Evolutionary conservation across 2,113 vertebrate species (phyloP), one percentile per base, ranked within the genome.

Genomic region (Pelodiscus sinensis): DNA sequence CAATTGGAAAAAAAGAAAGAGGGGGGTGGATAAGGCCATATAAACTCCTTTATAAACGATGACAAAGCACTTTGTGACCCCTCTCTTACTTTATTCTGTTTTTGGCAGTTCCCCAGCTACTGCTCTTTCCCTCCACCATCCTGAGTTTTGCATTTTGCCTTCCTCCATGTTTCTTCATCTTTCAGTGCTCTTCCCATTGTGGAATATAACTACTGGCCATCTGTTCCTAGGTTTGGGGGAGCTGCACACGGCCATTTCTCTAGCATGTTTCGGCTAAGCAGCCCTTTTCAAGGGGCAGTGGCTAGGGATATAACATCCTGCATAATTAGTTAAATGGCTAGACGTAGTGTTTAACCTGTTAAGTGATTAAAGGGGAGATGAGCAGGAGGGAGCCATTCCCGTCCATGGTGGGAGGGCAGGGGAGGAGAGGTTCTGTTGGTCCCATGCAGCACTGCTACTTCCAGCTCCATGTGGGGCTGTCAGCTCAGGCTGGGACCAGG

Each of bases 21-120:
- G 52, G 58, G 12, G 58, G 58, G 25, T 29, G 12, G 12, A 62
- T 29, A 13, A 62, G 91, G 94, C 92, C 96, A 97, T 96, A 97
- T 68, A 90, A 97, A 94, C 81, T 96, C 94, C 79, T 86, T 96
- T 92, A 94, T 83, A 94, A 97, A 94, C 1, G 29, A 94, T 91
- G 88, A 92, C 44, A 51, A 94, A 93, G 50, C 16, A 44, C 62
- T 95, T 88, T 92, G 79, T 50, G 85, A 50, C 21, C 51, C 50
- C 11, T 14, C 5, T 79, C 81, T 89, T 15, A 0, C 24, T 81
- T 85, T 9, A 89, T 4, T 88, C 58, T 50, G 12, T 88, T 58
- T 96, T 93, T 90, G 93, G 68, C 79, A 96, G 68, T 83, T 54
- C 56, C 73, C 68, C 82, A 27, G 65, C 65, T 25, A 13, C 13